Evolutionary conservation across 2,113 vertebrate species (phyloP), one percentile per base, ranked within the genome.

Genomic region (Oreochromis tanganicae): DNA sequence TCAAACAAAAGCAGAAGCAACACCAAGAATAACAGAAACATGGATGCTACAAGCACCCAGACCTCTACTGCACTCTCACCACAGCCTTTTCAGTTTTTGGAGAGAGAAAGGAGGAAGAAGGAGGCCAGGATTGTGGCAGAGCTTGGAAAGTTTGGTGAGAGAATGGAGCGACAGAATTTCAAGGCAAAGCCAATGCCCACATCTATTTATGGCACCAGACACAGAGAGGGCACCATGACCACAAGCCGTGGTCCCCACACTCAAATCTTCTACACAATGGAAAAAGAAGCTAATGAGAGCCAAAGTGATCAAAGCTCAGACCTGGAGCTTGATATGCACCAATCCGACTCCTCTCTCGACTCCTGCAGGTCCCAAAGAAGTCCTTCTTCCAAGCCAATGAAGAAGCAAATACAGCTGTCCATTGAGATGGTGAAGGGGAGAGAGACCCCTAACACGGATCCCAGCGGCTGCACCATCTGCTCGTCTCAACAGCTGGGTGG

Each of bases 21-120:
- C 59, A 19, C 9, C 6, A 5, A 6, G 3, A 84, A n/a, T 16
- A 94, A 78, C 34, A 85, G 61, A 27, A 50, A 50, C 24, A 19
- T 0, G 0, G 85, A 90, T 46, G 95, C 84, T 94, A 96, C 55
- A 54, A 93, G 85, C 43, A 94, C 61, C 92, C 96, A 68, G 52
- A 14, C 36, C 14, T 91, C 88, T 21, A 93, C 96, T 38, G 36
- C 96, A 82, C 93, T 96, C 38, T 95, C 96, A 9, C 96, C 96
- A 79, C 97, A 95, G 90, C 98, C 97, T 0, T 98, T 98, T 88
- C 92, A 93, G 7, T 98, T 99, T 94, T 93, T 97, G 43, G 97
- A 97, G 80, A 92, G 97, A 79, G 98, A 99, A 93, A 96, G 96
- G 84, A 96, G 95, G 86, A 98, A 97, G 95, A 96, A 61, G 63